A percentile compares a stretch with the other conserved stretches of the same genome.
Evolutionary conservation across 2,113 vertebrate genomes (phyloP).

Genomic region (Coracopsis vasa): DNA sequence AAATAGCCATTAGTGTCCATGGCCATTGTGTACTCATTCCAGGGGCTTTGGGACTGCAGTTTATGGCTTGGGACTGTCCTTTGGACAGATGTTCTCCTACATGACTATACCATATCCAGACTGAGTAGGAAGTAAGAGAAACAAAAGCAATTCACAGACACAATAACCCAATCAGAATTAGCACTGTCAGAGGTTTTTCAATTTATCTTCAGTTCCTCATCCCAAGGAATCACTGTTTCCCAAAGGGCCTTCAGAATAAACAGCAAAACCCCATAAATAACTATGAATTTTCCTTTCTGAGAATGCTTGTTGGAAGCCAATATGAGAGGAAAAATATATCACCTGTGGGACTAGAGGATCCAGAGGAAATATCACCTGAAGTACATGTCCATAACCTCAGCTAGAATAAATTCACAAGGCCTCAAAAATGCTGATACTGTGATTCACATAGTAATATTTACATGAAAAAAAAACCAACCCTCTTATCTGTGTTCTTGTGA

Average conservation of each 20-base stretch:
- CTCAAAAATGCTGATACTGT: background rate
- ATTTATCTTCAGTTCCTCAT: background rate
- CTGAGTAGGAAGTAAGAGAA: background rate
- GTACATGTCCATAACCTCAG: background rate
- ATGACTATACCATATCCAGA: background rate
- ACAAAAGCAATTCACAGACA: background rate
- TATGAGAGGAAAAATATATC: background rate
- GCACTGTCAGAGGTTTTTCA: background rate
- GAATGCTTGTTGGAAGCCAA: background rate
- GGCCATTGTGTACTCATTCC: background rate
- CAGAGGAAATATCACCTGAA: background rate
- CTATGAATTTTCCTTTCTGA: rapidly evolving
- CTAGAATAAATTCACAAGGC: background rate
- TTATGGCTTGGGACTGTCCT: background rate
- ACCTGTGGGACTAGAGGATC: background rate
- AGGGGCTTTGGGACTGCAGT: background rate
- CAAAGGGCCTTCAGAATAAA: background rate
- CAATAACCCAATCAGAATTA: background rate
- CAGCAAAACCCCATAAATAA: background rate
- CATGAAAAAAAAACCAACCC: rapidly evolving
- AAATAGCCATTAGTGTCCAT: rapidly evolving
- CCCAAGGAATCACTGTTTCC: background rate
- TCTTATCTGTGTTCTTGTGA: background rate
- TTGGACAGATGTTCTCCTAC: background rate
- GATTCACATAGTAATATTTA: background rate